These are phyloP conservation scores for Drosophila elegans DNA, from an alignment of 1,140 invertebrate genomes.

Conservation along the genomic window DNA sequence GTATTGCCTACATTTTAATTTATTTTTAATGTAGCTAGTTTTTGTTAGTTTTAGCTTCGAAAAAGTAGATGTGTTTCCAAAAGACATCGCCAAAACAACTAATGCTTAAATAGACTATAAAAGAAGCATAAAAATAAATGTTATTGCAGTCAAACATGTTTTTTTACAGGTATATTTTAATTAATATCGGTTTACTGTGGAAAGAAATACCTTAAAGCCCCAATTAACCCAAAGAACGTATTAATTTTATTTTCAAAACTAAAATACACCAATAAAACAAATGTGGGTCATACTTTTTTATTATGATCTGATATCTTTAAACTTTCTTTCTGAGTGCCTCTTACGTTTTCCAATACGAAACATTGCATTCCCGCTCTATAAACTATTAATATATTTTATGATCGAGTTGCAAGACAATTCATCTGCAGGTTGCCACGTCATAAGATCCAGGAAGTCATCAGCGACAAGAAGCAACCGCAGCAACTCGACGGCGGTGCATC, in stretches of 20 bases:
- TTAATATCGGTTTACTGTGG: too few relatives aligned
- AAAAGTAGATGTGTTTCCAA: too few relatives aligned
- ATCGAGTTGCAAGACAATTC: slow-evolving; percentile 32
- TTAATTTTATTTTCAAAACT: neutral
- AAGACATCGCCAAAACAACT: neutral
- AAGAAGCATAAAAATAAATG: too few relatives aligned
- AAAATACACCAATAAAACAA: neutral
- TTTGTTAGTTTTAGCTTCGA: too few relatives aligned
- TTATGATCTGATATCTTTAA: neutral
- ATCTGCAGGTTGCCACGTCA: slow-evolving; percentile 35
- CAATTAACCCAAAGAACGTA: neutral
- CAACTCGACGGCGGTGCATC: slow-evolving; percentile 20
- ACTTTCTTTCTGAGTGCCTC: neutral
- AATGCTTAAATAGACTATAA: too few relatives aligned
- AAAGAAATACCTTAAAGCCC: too few relatives aligned
- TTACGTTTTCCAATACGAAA: neutral
- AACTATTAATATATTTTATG: slow-evolving; percentile 28
- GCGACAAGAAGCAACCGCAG: slow-evolving; percentile 29
- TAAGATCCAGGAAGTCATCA: slow-evolving; percentile 51
- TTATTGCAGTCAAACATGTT: too few relatives aligned
- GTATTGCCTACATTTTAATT: neutral
- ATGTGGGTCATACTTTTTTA: neutral
- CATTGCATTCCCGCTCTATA: neutral
- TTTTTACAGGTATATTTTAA: too few relatives aligned
- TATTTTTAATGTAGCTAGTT: neutral